phyloP scores from a whole-genome alignment of 1,140 invertebrate species.

The Macrosteles quadrilineatus region DNA sequence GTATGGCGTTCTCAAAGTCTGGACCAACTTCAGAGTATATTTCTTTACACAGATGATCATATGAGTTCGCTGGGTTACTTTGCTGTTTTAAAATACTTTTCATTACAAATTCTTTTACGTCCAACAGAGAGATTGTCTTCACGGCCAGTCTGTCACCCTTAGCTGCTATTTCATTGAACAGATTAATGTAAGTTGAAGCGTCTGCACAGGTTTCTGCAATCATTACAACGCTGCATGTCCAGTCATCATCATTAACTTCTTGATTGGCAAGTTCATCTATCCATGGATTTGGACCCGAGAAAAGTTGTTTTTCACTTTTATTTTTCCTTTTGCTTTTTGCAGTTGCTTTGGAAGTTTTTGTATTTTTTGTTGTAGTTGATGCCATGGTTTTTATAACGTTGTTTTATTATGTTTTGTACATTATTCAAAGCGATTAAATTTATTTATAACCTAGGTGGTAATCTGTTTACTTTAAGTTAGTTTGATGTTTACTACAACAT shows the following conservation, averaged over 20 bases:
- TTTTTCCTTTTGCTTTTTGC: background rate
- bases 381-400: too few relatives aligned
- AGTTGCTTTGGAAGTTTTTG: background rate
- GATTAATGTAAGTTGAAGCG: conserved; percentile 38
- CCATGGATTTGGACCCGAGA: conserved; percentile 2
- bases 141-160: conserved; percentile 52
- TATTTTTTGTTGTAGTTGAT: background rate
- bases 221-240: conserved; percentile 47
- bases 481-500: too few relatives aligned
- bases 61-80: background rate
- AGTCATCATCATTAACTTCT: conserved; percentile 47
- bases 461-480: too few relatives aligned
- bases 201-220: conserved; percentile 43
- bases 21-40: background rate
- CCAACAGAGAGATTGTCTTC: conserved; percentile 53
- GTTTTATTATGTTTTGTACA: too few relatives aligned
- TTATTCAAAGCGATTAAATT: too few relatives aligned
- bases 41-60: background rate
- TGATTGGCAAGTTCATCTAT: conserved; percentile 36
- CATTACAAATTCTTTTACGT: conserved; percentile 45
- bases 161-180: conserved; percentile 46
- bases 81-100: background rate
- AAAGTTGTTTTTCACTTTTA: background rate
- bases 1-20: background rate
- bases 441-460: too few relatives aligned